Evolutionary conservation across 2,797 vertebrate species (phyloP).

Genomic region (Pygocentrus nattereri): DNA sequence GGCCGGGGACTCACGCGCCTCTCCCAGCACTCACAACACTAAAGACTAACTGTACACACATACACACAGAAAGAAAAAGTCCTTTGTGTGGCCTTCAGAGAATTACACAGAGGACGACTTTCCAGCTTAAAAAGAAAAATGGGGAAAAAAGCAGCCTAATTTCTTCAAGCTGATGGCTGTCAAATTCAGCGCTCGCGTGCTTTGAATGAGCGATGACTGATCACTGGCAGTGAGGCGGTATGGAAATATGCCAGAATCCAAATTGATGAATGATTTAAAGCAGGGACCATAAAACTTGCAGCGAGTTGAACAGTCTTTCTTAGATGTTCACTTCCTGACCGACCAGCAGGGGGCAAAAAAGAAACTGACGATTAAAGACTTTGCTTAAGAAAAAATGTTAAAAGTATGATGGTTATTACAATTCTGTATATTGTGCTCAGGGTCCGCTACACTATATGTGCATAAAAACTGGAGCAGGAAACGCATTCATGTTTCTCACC

Average conservation of each 20-base stretch:
- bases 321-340: constrained; percentile 1
- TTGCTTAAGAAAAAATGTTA: background rate
- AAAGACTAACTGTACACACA: constrained; percentile 3
- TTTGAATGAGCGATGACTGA: constrained; percentile 13
- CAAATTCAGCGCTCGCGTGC: background rate
- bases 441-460: background rate
- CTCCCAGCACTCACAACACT: background rate
- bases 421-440: background rate
- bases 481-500: background rate
- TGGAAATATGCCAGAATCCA: constrained; percentile 26
- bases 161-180: constrained; percentile 21
- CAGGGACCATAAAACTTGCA: constrained; percentile 25
- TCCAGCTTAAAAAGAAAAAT: background rate
- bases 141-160: constrained; percentile 7
- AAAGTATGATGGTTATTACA: background rate
- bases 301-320: background rate
- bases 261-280: constrained; percentile 21
- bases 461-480: background rate
- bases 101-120: constrained; percentile 18
- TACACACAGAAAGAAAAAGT: background rate
- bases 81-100: background rate
- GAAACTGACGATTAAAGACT: background rate
- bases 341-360: constrained; percentile 10
- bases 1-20: constrained; percentile 1
- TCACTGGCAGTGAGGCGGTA: background rate